Percentiles rank a stretch among this genome's conserved stretches.
phyloP scores from a whole-genome alignment of 2,888 invertebrate species.

The Megalurothrips usitatus region DNA sequence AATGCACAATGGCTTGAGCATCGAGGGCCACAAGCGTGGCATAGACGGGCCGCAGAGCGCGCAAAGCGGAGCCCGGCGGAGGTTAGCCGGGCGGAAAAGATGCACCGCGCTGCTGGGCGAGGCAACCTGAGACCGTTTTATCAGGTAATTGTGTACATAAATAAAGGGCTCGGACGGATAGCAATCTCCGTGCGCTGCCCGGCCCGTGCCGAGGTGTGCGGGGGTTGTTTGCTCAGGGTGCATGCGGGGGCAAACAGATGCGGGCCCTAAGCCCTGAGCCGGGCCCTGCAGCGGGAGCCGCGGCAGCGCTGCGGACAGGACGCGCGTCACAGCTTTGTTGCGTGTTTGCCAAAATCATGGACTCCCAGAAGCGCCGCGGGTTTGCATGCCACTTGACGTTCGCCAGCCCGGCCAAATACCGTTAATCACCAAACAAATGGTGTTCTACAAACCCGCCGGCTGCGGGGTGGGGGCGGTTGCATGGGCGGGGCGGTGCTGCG shows the following conservation, averaged over 20 bases:
- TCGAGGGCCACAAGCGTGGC: neutral
- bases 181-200: neutral
- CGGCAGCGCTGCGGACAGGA: too few species aligned
- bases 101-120: neutral
- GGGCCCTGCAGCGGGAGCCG: too few species aligned
- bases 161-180: conserved; percentile 16
- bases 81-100: conserved; percentile 8
- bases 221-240: conserved; percentile 13
- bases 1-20: conserved; percentile 23
- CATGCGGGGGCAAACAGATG: conserved; percentile 7
- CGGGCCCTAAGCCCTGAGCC: conserved; percentile 4
- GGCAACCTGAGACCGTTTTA: conserved; percentile 24
- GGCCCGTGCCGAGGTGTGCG: neutral
- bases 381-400: neutral
- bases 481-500: neutral
- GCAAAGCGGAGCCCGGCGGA: neutral
- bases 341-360: too few species aligned
- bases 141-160: conserved; percentile 20
- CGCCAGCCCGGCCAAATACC: neutral
- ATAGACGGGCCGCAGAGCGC: neutral
- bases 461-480: too few species aligned
- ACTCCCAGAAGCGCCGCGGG: neutral
- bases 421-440: neutral
- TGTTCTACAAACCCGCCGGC: too few species aligned
- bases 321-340: neutral